phyloP scores from a whole-genome alignment of 2,797 vertebrate genomes.

The Myripristis murdjan region DNA sequence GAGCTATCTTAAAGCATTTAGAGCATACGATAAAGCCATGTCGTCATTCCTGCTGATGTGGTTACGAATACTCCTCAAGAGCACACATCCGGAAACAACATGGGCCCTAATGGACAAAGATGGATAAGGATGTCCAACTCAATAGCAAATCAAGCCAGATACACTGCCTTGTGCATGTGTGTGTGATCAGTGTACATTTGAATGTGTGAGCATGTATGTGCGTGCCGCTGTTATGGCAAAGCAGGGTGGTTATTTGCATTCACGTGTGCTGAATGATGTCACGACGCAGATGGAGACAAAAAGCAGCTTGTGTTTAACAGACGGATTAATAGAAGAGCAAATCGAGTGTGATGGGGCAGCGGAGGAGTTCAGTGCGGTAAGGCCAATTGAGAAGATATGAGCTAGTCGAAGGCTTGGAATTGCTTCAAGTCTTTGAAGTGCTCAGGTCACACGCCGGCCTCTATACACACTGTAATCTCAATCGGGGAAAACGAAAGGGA shows the following conservation, averaged over 20 bases:
- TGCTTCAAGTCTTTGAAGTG: slow-evolving; percentile 46
- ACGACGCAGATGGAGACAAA: slow-evolving; percentile 25
- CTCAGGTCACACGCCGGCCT: slow-evolving; percentile 5
- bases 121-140: slow-evolving; percentile 63
- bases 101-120: slow-evolving; percentile 72
- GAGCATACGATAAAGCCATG: slow-evolving; percentile 52
- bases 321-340: slow-evolving; percentile 27
- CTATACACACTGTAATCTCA: slow-evolving; percentile 42
- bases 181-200: slow-evolving; percentile 10
- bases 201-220: background rate
- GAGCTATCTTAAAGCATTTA: slow-evolving; percentile 71
- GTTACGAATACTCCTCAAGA: slow-evolving; percentile 59
- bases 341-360: slow-evolving; percentile 19
- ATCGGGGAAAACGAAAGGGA: background rate
- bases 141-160: slow-evolving; percentile 59
- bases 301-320: slow-evolving; percentile 44
- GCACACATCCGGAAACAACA: slow-evolving; percentile 69
- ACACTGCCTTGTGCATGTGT: slow-evolving; percentile 4
- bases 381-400: slow-evolving; percentile 17
- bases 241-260: slow-evolving; percentile 35
- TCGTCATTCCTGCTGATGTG: slow-evolving; percentile 64
- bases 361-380: slow-evolving; percentile 17
- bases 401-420: slow-evolving; percentile 26
- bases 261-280: slow-evolving; percentile 47
- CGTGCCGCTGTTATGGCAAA: slow-evolving; percentile 29